Evolutionary conservation across 2,797 vertebrate genomes (phyloP).

Genomic region (Fistularia commersonii): DNA sequence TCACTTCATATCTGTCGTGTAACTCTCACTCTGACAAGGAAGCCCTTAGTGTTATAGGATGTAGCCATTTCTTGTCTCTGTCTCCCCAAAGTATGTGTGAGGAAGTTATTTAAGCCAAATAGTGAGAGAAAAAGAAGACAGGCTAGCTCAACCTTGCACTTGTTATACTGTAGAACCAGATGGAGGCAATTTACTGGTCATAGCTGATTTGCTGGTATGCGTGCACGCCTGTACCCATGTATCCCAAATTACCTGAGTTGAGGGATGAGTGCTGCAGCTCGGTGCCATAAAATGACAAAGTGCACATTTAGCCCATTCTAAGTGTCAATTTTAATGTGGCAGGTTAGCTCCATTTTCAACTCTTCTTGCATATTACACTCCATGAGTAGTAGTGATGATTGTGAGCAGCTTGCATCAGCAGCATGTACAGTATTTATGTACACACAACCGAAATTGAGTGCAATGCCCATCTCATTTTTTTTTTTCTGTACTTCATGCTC

Average conservation of each 20-base stretch:
- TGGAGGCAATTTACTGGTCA: conserved; percentile 56
- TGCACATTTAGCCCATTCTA: conserved; percentile 61
- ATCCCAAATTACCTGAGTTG: conserved; percentile 49
- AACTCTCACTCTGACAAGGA: too few species aligned
- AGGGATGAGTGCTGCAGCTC: conserved; percentile 50
- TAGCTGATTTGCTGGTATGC: conserved; percentile 44
- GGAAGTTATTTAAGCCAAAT: conserved; percentile 7
- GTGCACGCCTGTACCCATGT: conserved; percentile 15
- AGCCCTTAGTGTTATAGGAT: too few species aligned
- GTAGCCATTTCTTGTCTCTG: too few species aligned
- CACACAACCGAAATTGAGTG: background rate
- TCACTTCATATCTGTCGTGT: too few species aligned
- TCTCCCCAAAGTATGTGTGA: background rate
- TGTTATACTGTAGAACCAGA: conserved; percentile 48
- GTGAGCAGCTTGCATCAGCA: conserved; percentile 25
- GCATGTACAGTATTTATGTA: background rate
- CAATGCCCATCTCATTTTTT: conserved; percentile 1
- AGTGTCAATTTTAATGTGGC: conserved; percentile 54
- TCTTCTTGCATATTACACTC: conserved; percentile 34
- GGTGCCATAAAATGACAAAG: conserved; percentile 62
- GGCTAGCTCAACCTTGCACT: conserved; percentile 13
- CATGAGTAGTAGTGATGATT: conserved; percentile 31
- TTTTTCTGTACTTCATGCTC: conserved; percentile 8
- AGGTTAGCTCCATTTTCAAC: conserved; percentile 36
- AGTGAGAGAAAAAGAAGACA: background rate